Evolutionary conservation across 1,140 invertebrate genomes (phyloP).

Genomic region (Lysiphlebus fabarum): DNA sequence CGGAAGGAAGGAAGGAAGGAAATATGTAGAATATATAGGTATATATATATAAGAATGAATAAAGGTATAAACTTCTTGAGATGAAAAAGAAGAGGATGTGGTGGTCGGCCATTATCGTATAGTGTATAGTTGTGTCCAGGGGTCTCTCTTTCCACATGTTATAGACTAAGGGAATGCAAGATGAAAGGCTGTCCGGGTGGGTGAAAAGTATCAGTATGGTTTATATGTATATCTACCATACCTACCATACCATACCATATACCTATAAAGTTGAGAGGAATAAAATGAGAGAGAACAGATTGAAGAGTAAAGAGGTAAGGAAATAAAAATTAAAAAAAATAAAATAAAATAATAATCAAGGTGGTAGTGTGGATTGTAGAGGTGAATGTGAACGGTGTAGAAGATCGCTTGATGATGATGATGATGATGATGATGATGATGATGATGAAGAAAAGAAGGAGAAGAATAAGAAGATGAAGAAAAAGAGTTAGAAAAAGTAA

Average conservation of each 20-base stretch:
- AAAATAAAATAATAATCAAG: slow-evolving; percentile 4
- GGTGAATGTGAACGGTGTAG: slow-evolving; percentile 8
- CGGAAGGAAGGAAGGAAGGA: slow-evolving; percentile 26
- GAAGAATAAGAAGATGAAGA: slow-evolving; percentile 17
- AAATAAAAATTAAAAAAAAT: not conserved
- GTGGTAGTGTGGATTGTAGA: not conserved
- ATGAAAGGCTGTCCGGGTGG: slow-evolving; percentile 16
- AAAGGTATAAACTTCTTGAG: slow-evolving; percentile 25
- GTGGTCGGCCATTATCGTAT: slow-evolving; percentile 46
- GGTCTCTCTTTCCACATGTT: slow-evolving; percentile 27
- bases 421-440: slow-evolving; percentile 3
- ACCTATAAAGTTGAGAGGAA: too few species aligned
- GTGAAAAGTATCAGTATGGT: slow-evolving; percentile 11
- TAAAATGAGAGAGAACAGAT: not conserved
- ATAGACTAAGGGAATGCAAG: slow-evolving; percentile 17
- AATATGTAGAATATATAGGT: too few species aligned
- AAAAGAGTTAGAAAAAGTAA: slow-evolving; percentile 12
- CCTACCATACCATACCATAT: too few species aligned
- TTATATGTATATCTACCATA: too few species aligned
- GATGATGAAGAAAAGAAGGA: slow-evolving; percentile 4
- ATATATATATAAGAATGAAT: slow-evolving; percentile 35
- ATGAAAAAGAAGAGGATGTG: slow-evolving; percentile 39
- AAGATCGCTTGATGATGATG: too few species aligned
- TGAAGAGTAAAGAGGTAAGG: slow-evolving; percentile 5
- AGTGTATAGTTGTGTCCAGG: slow-evolving; percentile 37